Evolutionary conservation across 2,888 invertebrate species (phyloP).

Genomic region (Hermaeophaga mercurialis): DNA sequence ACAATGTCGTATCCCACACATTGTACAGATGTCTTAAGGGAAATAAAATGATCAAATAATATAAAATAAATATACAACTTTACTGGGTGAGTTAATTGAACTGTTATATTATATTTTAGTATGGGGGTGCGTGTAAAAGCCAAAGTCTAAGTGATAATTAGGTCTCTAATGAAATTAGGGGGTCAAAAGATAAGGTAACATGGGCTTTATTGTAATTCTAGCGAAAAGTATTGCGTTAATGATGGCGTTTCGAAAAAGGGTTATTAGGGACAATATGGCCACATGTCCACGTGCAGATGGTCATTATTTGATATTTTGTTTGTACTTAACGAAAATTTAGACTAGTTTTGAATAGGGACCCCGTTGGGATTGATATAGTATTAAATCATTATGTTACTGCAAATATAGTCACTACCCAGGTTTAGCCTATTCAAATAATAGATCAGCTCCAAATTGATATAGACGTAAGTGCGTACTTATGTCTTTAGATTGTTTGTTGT

Average conservation of each 20-base stretch:
- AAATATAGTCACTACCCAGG: not conserved
- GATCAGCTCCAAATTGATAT: too few relatives aligned
- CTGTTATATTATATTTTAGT: too few relatives aligned
- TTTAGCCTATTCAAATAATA: too few relatives aligned
- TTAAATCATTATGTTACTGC: not conserved
- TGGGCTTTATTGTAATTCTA: slow-evolving; percentile 23
- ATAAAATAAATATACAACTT: too few relatives aligned
- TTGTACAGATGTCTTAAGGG: too few relatives aligned
- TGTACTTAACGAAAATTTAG: slow-evolving; percentile 15
- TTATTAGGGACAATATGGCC: slow-evolving; percentile 18
- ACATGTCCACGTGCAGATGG: slow-evolving; percentile 24
- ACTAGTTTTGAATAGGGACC: not conserved
- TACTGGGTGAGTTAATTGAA: too few relatives aligned
- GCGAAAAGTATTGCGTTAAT: slow-evolving; percentile 25
- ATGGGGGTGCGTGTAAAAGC: too few relatives aligned
- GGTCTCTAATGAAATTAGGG: slow-evolving; percentile 23
- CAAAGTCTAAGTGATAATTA: slow-evolving; percentile 21
- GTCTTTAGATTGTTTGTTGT: too few relatives aligned
- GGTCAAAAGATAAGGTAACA: slow-evolving; percentile 21
- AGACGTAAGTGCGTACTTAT: too few relatives aligned
- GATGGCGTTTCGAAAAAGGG: slow-evolving; percentile 24
- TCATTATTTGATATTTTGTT: slow-evolving; percentile 16
- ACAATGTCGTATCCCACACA: too few relatives aligned
- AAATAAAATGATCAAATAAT: too few relatives aligned
- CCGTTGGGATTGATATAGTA: not conserved